These are phyloP conservation scores for Caenorhabditis zanzibari DNA, from an alignment of 2,888 invertebrate genomes.

Conservation along the genomic window DNA sequence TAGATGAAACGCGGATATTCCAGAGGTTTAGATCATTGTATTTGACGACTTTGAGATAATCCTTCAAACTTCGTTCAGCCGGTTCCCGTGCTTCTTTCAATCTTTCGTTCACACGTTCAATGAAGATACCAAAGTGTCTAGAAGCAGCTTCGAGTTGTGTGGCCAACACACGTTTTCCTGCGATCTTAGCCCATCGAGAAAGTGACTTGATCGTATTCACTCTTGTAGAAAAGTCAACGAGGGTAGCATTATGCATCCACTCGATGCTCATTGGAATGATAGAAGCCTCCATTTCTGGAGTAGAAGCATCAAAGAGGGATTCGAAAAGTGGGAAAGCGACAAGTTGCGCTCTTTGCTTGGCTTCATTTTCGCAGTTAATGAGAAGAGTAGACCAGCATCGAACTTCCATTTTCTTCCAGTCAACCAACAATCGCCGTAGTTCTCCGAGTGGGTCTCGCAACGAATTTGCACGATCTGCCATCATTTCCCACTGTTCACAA, in stretches of 20 bases:
- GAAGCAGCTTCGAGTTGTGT: constrained; percentile 86
- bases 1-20: constrained; percentile 90
- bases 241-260: constrained; percentile 89
- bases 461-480: constrained; percentile 87
- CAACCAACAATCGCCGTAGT: constrained; percentile 90
- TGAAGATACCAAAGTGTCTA: constrained; percentile 91
- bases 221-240: constrained; percentile 91
- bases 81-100: constrained; percentile 87
- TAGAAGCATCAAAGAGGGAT: constrained; percentile 67
- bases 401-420: constrained; percentile 89
- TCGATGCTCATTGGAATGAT: constrained; percentile 79
- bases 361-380: constrained; percentile 71
- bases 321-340: constrained; percentile 80
- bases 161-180: constrained; percentile 46
- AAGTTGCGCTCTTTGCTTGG: constrained; percentile 74
- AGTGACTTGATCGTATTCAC: constrained; percentile 88
- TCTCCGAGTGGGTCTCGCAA: constrained; percentile 88
- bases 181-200: constrained; percentile 61
- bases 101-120: constrained; percentile 63
- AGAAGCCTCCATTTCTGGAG: constrained; percentile 53
- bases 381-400: constrained; percentile 78
- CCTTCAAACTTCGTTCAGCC: constrained; percentile 92
- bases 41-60: constrained; percentile 94
- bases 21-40: constrained; percentile 97
- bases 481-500: constrained; percentile 82